Percentiles rank a stretch among this genome's conserved stretches.
These are phyloP conservation scores for Saimiri boliviensis DNA, from an alignment of 2,113 vertebrate genomes.

Conservation along the genomic window DNA sequence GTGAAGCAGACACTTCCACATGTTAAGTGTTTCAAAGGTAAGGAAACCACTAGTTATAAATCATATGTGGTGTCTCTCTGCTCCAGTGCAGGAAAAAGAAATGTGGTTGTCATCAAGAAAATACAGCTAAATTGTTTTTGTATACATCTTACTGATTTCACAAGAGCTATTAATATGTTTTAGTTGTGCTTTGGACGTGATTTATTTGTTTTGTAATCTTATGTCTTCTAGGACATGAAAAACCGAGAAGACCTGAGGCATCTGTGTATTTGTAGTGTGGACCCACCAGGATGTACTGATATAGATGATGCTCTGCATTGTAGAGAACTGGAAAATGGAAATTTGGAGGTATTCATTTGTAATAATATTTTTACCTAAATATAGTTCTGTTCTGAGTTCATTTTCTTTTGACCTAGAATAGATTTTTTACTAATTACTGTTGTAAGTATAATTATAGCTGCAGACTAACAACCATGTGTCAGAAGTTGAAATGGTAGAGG, in stretches of 20 bases:
- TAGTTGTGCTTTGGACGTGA: neutral
- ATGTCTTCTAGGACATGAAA: constrained; percentile 89
- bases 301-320: constrained; percentile 97
- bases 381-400: constrained; percentile 8
- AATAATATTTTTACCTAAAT: neutral
- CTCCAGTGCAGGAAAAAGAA: too few species aligned
- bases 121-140: neutral
- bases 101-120: neutral
- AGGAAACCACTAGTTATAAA: neutral
- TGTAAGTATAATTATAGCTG: neutral
- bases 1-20: neutral
- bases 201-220: neutral
- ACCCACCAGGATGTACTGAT: constrained; percentile 98
- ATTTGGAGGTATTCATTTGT: constrained; percentile 88
- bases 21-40: neutral
- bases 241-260: constrained; percentile 91
- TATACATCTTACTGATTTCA: neutral
- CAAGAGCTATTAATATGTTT: neutral
- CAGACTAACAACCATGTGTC: neutral
- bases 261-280: constrained; percentile 95
- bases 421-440: neutral
- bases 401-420: neutral
- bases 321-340: constrained; percentile 91
- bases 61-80: neutral
- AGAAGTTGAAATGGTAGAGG: constrained; percentile 20